Conservation (phyloP, 2,888 invertebrate genomes). For the Anaspis maculata region DNA sequence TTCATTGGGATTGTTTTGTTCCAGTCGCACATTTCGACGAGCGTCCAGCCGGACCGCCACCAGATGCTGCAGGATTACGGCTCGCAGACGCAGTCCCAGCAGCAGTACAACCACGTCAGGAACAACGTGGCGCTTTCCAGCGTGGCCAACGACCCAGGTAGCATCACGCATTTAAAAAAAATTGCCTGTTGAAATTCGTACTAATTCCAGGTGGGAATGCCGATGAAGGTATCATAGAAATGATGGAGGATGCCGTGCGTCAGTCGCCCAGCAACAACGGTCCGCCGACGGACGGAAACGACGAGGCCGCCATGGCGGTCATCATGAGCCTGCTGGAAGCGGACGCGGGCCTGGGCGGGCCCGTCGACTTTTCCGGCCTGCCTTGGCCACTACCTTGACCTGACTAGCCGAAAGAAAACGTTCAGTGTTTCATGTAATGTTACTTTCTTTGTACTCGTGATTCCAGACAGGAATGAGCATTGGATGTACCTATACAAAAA, state of each 20-base stretch:
- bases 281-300: slow-evolving; percentile 61
- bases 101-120: slow-evolving; percentile 33
- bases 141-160: slow-evolving; percentile 46
- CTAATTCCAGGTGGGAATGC: slow-evolving; percentile 27
- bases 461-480: too few species aligned
- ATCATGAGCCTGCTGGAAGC: slow-evolving; percentile 86
- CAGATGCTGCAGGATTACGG: slow-evolving; percentile 24
- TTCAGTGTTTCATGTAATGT: not conserved
- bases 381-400: slow-evolving; percentile 74
- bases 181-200: not conserved
- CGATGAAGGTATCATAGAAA: slow-evolving; percentile 50
- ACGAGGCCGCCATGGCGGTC: slow-evolving; percentile 87
- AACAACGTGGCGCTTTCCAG: slow-evolving; percentile 45
- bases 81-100: slow-evolving; percentile 15
- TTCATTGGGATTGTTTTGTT: too few species aligned
- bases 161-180: not conserved
- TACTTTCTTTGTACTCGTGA: not conserved
- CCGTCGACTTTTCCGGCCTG: slow-evolving; percentile 76
- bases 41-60: slow-evolving; percentile 35
- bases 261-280: slow-evolving; percentile 42
- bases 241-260: slow-evolving; percentile 48
- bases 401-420: slow-evolving; percentile 2
- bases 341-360: slow-evolving; percentile 81
- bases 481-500: too few species aligned
- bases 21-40: slow-evolving; percentile 41